These are phyloP conservation scores for Tokudaia tokunoshimensis DNA, from an alignment of 2,797 vertebrate genomes.

Conservation along the genomic window DNA sequence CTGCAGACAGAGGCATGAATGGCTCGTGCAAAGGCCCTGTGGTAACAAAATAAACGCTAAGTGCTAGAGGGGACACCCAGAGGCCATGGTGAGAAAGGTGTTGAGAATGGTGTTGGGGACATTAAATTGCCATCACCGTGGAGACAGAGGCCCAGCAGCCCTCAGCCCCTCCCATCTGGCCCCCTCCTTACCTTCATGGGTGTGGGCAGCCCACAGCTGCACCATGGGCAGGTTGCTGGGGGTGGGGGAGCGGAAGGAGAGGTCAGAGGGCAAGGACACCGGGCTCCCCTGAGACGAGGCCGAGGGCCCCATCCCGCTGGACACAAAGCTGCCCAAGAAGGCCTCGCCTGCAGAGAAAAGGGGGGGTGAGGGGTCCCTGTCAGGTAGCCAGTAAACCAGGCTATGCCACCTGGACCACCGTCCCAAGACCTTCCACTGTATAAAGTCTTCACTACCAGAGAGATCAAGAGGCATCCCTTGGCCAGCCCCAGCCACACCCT, in stretches of 20 bases:
- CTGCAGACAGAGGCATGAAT: neutral
- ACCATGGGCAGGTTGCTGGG: conserved; percentile 92
- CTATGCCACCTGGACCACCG: rapidly evolving
- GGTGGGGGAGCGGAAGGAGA: conserved; percentile 91
- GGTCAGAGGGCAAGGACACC: conserved; percentile 90
- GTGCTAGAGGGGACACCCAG: neutral
- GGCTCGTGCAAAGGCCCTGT: conserved; percentile 31
- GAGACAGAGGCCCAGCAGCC: conserved; percentile 43
- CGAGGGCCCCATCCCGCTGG: conserved; percentile 88
- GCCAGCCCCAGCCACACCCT: neutral
- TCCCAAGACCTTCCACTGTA: neutral
- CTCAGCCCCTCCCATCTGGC: conserved; percentile 54
- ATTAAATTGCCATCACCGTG: neutral
- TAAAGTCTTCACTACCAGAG: neutral
- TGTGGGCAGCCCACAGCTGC: conserved; percentile 91
- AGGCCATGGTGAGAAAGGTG: neutral
- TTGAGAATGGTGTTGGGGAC: neutral
- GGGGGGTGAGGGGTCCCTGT: conserved; percentile 8
- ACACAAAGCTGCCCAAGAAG: conserved; percentile 90
- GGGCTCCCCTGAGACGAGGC: conserved; percentile 84
- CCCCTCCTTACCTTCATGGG: conserved; percentile 89
- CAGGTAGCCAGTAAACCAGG: conserved; percentile 29
- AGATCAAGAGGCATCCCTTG: neutral
- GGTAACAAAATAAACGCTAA: neutral
- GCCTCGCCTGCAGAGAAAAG: conserved; percentile 89